Percentiles rank a stretch among this genome's conserved stretches.
Evolutionary conservation across 30 jellyfish, hydroid and myxozoan species (phyloP).

Genomic region (Hydractinia symbiolongicarpus): DNA sequence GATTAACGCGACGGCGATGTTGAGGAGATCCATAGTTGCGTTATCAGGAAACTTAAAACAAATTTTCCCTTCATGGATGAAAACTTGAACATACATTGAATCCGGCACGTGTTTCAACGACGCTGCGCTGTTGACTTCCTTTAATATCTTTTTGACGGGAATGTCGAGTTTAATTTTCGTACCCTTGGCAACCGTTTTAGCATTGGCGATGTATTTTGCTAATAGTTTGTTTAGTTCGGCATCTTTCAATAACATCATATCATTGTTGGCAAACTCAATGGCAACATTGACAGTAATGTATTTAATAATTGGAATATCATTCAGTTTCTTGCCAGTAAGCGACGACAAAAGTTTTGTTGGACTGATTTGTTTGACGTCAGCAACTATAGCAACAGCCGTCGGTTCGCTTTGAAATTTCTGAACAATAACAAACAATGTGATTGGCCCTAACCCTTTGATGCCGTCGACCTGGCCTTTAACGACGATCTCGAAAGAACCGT

Average conservation of each 20-base stretch:
- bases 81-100: conserved; percentile 30
- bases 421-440: conserved; percentile 36
- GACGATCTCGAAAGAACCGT: conserved; percentile 70
- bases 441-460: conserved; percentile 33
- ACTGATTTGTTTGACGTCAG: conserved; percentile 36
- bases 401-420: conserved; percentile 54
- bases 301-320: conserved; percentile 47
- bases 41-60: conserved; percentile 57
- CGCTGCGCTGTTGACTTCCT: conserved; percentile 31
- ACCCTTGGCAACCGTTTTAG: conserved; percentile 60
- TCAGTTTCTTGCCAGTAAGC: conserved; percentile 50
- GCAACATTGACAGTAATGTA: conserved; percentile 50
- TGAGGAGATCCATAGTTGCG: conserved; percentile 50
- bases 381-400: conserved; percentile 51
- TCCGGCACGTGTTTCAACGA: conserved; percentile 60
- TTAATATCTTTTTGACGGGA: conserved; percentile 55
- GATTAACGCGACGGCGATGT: conserved; percentile 41
- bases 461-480: conserved; percentile 43
- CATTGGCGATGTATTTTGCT: conserved; percentile 41
- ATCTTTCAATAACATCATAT: conserved; percentile 43
- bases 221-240: conserved; percentile 37
- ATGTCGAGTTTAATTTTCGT: conserved; percentile 45
- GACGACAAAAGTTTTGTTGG: conserved; percentile 53
- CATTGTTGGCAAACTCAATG: conserved; percentile 50
- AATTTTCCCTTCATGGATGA: conserved; percentile 35